Percentiles rank a stretch among this genome's conserved stretches.
phyloP scores from a whole-genome alignment of 2,113 vertebrate genomes.

The Oncorhynchus nerka region DNA sequence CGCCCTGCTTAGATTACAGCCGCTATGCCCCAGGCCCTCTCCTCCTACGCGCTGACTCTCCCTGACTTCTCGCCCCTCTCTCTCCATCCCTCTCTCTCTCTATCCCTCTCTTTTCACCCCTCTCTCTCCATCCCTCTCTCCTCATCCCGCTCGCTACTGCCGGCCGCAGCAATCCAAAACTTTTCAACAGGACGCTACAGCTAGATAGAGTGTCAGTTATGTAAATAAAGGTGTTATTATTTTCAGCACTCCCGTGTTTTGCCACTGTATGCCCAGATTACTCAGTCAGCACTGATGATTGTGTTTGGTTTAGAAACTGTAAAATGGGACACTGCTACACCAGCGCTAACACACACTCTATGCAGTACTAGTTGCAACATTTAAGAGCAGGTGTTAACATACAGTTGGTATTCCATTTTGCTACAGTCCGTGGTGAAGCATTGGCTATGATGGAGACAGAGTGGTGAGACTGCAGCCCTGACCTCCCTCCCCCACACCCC shows the following conservation, averaged over 20 bases:
- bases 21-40: slow-evolving; percentile 36
- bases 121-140: slow-evolving; percentile 16
- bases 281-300: too few species aligned
- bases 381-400: too few species aligned
- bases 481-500: too few species aligned
- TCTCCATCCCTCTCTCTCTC: slow-evolving; percentile 7
- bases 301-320: too few species aligned
- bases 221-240: slow-evolving; percentile 50
- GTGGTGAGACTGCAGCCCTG: too few species aligned
- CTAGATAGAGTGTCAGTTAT: slow-evolving; percentile 42
- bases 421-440: too few species aligned
- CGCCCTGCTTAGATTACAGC: slow-evolving; percentile 42
- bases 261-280: too few species aligned
- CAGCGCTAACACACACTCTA: too few species aligned
- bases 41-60: slow-evolving; percentile 44
- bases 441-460: too few species aligned
- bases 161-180: not conserved
- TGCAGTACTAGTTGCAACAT: too few species aligned
- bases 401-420: too few species aligned
- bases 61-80: slow-evolving; percentile 26
- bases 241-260: not conserved
- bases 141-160: slow-evolving; percentile 9
- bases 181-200: slow-evolving; percentile 6
- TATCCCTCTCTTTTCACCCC: slow-evolving; percentile 9
- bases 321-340: too few species aligned